Base-by-base conservation (phyloP, 2,113 vertebrate species). In the Sciurus niger region DNA sequence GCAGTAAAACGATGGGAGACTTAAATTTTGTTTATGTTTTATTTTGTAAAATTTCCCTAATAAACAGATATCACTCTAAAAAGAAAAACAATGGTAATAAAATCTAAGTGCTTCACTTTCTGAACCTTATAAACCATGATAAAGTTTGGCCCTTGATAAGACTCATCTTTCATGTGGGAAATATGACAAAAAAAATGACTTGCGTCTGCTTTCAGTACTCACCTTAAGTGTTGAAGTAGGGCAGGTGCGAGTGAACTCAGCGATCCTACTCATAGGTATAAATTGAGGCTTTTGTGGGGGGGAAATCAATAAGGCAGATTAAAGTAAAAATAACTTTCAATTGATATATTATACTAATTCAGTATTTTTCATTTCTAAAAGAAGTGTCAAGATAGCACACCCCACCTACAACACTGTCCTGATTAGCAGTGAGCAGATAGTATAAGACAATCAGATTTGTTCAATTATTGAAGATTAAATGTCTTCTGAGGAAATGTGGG, bases 221-320 rank as follows among this genome's bases (percentile, higher is more conserved):
- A 97, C 97, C 95, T 85, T 96, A 51, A 30, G 7, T 55, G 48
- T 48, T 83, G 96, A 92, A 51, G 65, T 63, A 68, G n/a, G 55
- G 53, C 76, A 48, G 53, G 55, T 48, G 77, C 84, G 53, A 28
- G 90, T 87, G 22, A 88, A 51, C 20, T 94, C 84, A 7, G 87
- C 1, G 3, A 97, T 79, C 37, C 25, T 96, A 25, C 48, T 94
- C 55, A n/a, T 16, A 78, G 95, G 84, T 65, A 96, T 88, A 88
- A 96, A 73, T 32, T 83, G 90, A 79, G 30, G 51, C 51, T 96
- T 96, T 89, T 63, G 65, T 13, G 51, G 46, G 48, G 32, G 9
- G 87, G 84, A 85, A 86, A 92, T 25, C 46, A 94, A 90, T 32
- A 93, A 91, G 48, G 77, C 6, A 90, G 90, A 83, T 58, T 22